These are phyloP conservation scores for Oasisia sp. DNA, from an alignment of 2,888 invertebrate species.

Conservation along the genomic window DNA sequence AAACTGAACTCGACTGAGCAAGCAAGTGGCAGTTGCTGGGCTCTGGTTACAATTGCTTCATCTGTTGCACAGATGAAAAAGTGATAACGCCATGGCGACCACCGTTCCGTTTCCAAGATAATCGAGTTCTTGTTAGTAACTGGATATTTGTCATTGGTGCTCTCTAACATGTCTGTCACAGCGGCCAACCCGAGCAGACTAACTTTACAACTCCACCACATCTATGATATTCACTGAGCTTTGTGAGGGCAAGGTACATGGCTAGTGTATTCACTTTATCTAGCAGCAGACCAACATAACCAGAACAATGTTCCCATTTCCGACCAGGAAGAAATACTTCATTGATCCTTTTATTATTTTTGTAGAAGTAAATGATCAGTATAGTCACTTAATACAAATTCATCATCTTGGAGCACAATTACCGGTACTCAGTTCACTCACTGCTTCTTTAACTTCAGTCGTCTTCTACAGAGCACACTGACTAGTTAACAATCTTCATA, in stretches of 20 bases:
- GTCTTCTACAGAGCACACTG: neutral
- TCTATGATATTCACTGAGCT: neutral
- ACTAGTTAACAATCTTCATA: neutral
- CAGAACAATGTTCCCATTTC: neutral
- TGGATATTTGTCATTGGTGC: neutral
- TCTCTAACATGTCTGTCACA: too few species aligned
- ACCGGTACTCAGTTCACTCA: neutral
- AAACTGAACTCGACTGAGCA: neutral
- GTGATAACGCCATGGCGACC: neutral
- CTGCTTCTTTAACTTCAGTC: neutral
- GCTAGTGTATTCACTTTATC: neutral
- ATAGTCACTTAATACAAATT: neutral
- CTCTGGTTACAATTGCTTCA: neutral
- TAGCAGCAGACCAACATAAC: neutral
- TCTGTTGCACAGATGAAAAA: slow-evolving; percentile 8
- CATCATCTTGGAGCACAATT: neutral
- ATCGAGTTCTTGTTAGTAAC: neutral
- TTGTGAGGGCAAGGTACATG: neutral
- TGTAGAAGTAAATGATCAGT: neutral
- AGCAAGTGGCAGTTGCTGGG: neutral
- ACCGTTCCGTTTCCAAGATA: neutral
- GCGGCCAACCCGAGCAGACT: neutral
- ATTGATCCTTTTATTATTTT: neutral
- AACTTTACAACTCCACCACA: neutral
- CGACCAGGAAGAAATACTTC: neutral